Conservation (phyloP, 1,140 invertebrate genomes). For the Copidosoma floridanum region DNA sequence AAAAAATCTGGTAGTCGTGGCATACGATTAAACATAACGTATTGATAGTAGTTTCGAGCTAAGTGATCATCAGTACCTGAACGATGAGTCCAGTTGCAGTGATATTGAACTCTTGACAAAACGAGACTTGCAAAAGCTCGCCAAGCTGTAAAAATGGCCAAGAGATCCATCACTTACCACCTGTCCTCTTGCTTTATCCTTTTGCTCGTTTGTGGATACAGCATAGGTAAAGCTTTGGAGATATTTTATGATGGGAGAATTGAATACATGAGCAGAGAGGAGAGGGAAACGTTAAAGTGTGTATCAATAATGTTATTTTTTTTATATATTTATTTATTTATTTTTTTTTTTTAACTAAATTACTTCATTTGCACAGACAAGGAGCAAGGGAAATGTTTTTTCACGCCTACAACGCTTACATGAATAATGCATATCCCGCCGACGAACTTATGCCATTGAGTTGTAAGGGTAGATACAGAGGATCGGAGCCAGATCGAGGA, state of each 20-base stretch:
- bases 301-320: conserved; percentile 27
- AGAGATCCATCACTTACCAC: conserved; percentile 32
- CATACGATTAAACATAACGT: conserved; percentile 1
- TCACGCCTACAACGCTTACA: conserved; percentile 95
- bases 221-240: conserved; percentile 31
- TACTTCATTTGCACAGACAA: conserved; percentile 16
- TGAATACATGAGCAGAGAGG: conserved; percentile 61
- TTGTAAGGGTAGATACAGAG: conserved; percentile 88
- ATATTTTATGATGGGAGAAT: conserved; percentile 45
- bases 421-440: conserved; percentile 96
- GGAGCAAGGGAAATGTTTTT: conserved; percentile 94
- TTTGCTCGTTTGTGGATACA: conserved; percentile 40
- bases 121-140: no score
- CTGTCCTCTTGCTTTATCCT: conserved; percentile 39
- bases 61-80: conserved; percentile 3
- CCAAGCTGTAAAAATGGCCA: conserved; percentile 49
- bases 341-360: conserved; percentile 7
- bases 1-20: not conserved
- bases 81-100: conserved; percentile 35
- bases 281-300: conserved; percentile 60
- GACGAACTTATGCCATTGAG: conserved; percentile 98
- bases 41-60: conserved; percentile 16
- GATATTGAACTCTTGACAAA: conserved; percentile 48
- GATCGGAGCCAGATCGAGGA: conserved; percentile 81
- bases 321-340: conserved; percentile 9